Evolutionary conservation across 2,888 invertebrate genomes (phyloP).

Genomic region (Periphyllus acericola): DNA sequence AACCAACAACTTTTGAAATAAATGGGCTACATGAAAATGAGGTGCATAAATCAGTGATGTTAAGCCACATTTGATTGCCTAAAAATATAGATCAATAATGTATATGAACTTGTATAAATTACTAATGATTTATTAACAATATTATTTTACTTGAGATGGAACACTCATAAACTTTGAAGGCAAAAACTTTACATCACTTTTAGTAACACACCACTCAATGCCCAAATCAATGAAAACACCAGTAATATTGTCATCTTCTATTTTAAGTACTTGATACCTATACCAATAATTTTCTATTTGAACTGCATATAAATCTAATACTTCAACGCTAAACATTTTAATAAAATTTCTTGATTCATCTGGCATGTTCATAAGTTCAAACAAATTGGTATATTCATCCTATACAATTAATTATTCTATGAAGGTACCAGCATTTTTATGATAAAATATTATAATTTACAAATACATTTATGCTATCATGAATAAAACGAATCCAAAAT

Average conservation of each 20-base stretch:
- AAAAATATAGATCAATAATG: not conserved
- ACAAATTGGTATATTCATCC: constrained; percentile 22
- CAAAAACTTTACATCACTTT: constrained; percentile 38
- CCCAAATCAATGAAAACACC: constrained; percentile 57
- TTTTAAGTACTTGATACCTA: constrained; percentile 44
- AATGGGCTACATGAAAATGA: constrained; percentile 24
- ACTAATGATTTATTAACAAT: not conserved
- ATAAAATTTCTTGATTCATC: constrained; percentile 37
- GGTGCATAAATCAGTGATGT: constrained; percentile 40
- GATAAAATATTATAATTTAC: not conserved
- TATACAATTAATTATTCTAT: not conserved
- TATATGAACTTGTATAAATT: not conserved
- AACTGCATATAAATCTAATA: constrained; percentile 44
- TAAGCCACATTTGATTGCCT: constrained; percentile 51
- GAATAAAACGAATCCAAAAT: constrained; percentile 50
- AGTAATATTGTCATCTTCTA: constrained; percentile 36
- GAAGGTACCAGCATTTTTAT: not conserved
- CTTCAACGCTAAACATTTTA: constrained; percentile 43
- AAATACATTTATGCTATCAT: constrained; percentile 50
- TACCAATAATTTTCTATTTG: constrained; percentile 28
- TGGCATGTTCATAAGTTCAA: constrained; percentile 42
- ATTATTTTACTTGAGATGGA: constrained; percentile 35
- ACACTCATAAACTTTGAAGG: constrained; percentile 38
- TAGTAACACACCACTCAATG: constrained; percentile 13
- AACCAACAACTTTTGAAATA: constrained; percentile 24